Evolutionary conservation across 2,888 invertebrate species (phyloP).

Genomic region (Andrena minutula): DNA sequence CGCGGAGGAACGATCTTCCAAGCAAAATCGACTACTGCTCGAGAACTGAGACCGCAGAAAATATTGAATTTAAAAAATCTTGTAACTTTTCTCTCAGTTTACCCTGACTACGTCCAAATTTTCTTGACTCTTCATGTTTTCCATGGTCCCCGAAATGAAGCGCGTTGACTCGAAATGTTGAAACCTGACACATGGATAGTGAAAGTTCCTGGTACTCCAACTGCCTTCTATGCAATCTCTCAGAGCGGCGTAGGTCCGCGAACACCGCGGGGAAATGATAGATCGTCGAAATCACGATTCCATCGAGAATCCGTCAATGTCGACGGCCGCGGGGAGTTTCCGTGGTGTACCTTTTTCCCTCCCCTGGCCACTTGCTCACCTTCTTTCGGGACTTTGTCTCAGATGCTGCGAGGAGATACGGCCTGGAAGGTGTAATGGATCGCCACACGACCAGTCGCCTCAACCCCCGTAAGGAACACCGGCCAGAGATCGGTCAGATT

Average conservation of each 20-base stretch:
- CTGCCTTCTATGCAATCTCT: constrained; percentile 46
- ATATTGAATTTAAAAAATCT: too few species aligned
- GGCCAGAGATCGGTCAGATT: constrained; percentile 78
- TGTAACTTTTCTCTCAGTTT: too few species aligned
- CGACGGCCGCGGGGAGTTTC: constrained; percentile 71
- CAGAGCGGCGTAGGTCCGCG: constrained; percentile 28
- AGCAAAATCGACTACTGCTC: not conserved
- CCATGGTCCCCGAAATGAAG: too few species aligned
- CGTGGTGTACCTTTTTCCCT: constrained; percentile 68
- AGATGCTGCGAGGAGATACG: constrained; percentile 79
- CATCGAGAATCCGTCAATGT: constrained; percentile 80
- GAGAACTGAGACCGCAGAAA: too few species aligned
- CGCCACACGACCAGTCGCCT: constrained; percentile 77
- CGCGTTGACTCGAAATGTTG: too few species aligned
- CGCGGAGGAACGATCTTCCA: not conserved
- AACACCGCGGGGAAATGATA: constrained; percentile 66
- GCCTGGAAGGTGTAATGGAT: constrained; percentile 79
- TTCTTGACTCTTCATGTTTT: too few species aligned
- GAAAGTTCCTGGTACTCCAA: not conserved
- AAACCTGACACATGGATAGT: too few species aligned
- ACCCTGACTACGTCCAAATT: too few species aligned
- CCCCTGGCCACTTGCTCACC: constrained; percentile 30
- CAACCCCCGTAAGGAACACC: constrained; percentile 68
- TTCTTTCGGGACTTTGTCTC: constrained; percentile 75
- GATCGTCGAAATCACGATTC: constrained; percentile 71